Percentiles rank a stretch among this genome's conserved stretches.
phyloP scores from a whole-genome alignment of 2,888 invertebrate species.

The Drosophila phalerata region DNA sequence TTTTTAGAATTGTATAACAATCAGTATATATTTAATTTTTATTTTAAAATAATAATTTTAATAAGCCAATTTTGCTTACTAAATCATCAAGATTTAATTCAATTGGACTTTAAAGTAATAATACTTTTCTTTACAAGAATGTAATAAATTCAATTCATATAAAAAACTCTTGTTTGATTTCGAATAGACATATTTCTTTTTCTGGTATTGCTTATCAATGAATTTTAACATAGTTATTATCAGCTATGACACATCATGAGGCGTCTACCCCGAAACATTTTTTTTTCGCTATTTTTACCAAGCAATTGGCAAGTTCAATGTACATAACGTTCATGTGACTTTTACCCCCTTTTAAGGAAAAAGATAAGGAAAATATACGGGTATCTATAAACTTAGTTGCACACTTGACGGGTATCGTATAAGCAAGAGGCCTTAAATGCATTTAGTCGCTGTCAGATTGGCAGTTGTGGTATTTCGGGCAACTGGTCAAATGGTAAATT shows the following conservation, averaged over 20 bases:
- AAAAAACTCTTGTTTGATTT: neutral
- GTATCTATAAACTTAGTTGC: neutral
- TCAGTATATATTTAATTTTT: neutral
- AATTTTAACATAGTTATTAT: slow-evolving; percentile 20
- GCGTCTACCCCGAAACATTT: slow-evolving; percentile 12
- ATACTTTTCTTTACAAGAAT: neutral
- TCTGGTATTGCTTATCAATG: slow-evolving; percentile 4
- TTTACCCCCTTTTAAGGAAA: slow-evolving; percentile 11
- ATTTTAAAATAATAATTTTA: neutral
- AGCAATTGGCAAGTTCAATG: slow-evolving; percentile 46
- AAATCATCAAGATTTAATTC: neutral
- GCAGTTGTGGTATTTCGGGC: slow-evolving; percentile 5
- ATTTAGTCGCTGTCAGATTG: slow-evolving; percentile 17
- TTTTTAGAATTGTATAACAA: neutral
- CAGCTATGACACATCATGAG: slow-evolving; percentile 14
- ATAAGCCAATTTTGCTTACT: neutral
- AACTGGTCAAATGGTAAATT: slow-evolving; percentile 13
- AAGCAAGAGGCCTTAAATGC: slow-evolving; percentile 7
- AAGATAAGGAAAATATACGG: slow-evolving; percentile 29
- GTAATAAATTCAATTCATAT: neutral
- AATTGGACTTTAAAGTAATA: too few relatives aligned
- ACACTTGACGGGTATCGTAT: neutral
- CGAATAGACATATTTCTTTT: neutral
- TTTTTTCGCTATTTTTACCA: slow-evolving; percentile 14
- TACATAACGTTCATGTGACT: slow-evolving; percentile 42